A percentile compares a stretch with the other conserved stretches of the same genome.
These are phyloP conservation scores for Pseudoips prasinana DNA, from an alignment of 2,888 invertebrate genomes.

Conservation along the genomic window DNA sequence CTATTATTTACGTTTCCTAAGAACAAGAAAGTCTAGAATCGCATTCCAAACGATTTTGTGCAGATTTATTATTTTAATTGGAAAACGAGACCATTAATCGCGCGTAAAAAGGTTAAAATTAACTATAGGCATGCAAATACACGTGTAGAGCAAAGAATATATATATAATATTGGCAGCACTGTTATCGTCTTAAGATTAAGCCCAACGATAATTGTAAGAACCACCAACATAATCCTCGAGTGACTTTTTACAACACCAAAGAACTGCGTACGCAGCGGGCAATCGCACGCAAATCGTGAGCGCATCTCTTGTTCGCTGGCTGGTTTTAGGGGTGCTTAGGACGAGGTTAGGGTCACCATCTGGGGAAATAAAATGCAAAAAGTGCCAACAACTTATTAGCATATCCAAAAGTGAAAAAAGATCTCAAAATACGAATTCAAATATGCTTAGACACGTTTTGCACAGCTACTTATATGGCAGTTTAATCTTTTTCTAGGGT, in stretches of 20 bases:
- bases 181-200: no score
- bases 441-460: no score
- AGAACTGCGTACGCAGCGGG: constrained; percentile 37
- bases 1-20: background rate
- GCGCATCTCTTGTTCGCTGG: constrained; percentile 38
- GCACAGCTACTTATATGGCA: no score
- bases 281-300: constrained; percentile 54
- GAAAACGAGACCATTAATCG: constrained; percentile 2
- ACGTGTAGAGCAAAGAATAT: no score
- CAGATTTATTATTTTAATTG: constrained; percentile 15
- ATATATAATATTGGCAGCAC: no score
- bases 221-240: no score
- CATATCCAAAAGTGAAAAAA: background rate
- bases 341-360: constrained; percentile 25
- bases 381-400: background rate
- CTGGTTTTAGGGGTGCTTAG: constrained; percentile 1
- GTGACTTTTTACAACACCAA: no score
- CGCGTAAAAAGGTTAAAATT: no score
- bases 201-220: no score
- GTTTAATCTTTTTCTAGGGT: no score
- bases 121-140: no score
- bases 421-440: no score
- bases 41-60: constrained; percentile 11
- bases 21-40: constrained; percentile 1
- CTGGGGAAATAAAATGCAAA: background rate